Evolutionary conservation across 2,888 invertebrate genomes (phyloP).

Genomic region (Chironomus riparius): DNA sequence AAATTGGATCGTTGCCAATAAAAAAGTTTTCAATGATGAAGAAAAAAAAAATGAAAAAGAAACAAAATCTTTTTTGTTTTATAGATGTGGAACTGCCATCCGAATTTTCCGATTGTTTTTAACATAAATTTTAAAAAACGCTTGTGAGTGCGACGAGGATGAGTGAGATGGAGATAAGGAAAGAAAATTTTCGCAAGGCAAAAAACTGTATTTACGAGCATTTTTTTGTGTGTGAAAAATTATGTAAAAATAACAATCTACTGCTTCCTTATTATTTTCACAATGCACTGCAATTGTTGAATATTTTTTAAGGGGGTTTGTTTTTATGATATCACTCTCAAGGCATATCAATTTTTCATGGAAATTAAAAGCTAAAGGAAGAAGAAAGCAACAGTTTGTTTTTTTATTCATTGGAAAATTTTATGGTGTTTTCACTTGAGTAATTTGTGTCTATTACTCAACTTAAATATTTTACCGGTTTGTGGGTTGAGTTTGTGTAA

Average conservation of each 20-base stretch:
- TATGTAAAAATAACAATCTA: not conserved
- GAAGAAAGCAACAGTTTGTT: no score
- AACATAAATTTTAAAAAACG: conserved; percentile 11
- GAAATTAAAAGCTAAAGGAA: no score
- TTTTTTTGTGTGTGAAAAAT: not conserved
- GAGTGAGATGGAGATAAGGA: not conserved
- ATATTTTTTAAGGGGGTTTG: no score
- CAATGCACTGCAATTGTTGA: not conserved
- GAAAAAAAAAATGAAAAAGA: not conserved
- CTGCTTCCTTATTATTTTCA: not conserved
- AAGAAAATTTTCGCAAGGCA: not conserved
- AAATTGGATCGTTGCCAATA: conserved; percentile 5
- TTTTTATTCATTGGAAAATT: no score
- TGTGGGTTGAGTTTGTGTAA: no score
- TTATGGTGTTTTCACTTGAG: no score
- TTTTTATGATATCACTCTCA: no score
- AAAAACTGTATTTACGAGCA: not conserved
- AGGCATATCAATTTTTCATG: no score
- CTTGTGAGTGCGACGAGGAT: no score
- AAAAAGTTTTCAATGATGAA: conserved; percentile 16
- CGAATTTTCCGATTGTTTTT: conserved; percentile 18
- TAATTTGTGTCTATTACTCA: no score
- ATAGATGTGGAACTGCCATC: not conserved
- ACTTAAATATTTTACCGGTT: no score
- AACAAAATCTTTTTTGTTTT: not conserved